Base-by-base conservation (phyloP, 35 echinoderm and acorn worm species). In the Ophiothrix spiculata region DNA sequence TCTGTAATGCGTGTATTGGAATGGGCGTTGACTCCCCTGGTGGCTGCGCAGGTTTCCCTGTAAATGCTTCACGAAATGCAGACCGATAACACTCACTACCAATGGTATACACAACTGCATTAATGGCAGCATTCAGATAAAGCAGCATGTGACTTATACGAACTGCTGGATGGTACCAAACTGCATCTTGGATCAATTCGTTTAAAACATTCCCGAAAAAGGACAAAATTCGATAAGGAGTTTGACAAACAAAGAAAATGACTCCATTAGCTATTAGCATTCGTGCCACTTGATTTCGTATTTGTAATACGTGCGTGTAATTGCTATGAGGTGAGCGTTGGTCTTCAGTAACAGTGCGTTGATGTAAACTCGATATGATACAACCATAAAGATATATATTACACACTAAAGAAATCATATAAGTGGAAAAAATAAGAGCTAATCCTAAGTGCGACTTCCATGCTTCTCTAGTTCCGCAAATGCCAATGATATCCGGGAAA, bases 91-190 rank as follows among this genome's bases (percentile, higher is more conserved):
- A 33, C 37, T 76, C 78, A 64, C 92, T 93, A 39, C 84, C 42
- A 29, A 76, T 39, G 33, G 83, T 90, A 39, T 93, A 93, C 0
- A 93, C 64, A 17, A 93, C 45, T 1, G 92, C 87, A 34, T 93
- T 93, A 21, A 93, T 41, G 15, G 87, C 92, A 17, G 83, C 83
- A 74, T 93, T 93, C 21, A 93, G 16, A 82, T 93, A 93, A 10
- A 78, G 42, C 75, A 93, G 25, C 19, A 64, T 28, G 29, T 15
- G 60, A 25, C 60, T 12, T 25, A 69, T 69, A n/a, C 60, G 60
- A 2, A 69, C 60, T 15, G 60, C 60, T 4, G 60, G 60, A 69
- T 69, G 60, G 23, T 69, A 69, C 60, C 60, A 69, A 2, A n/a
- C 60, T 28, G 60, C 60, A 69, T 69, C 25, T 2, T 28, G 17